These are phyloP conservation scores for Nowickia ferox DNA, from an alignment of 2,888 invertebrate genomes.

Conservation along the genomic window DNA sequence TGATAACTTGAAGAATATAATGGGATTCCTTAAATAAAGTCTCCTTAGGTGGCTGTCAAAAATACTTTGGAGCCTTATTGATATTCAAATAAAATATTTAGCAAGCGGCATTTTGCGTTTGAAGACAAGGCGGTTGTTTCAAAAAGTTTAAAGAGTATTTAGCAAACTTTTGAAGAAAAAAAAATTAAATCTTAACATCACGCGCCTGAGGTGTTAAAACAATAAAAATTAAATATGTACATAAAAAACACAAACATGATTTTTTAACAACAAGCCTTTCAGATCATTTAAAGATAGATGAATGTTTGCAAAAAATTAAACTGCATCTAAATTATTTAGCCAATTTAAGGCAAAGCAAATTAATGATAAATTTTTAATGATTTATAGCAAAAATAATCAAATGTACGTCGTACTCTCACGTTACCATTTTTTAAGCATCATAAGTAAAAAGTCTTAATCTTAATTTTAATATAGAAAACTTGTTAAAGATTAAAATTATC, in stretches of 20 bases:
- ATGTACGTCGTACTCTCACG: too few species aligned
- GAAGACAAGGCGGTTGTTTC: conserved; percentile 63
- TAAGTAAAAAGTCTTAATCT: too few species aligned
- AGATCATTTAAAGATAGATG: conserved; percentile 38
- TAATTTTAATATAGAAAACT: neutral
- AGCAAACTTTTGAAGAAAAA: conserved; percentile 45
- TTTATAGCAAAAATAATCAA: conserved; percentile 42
- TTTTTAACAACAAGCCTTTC: conserved; percentile 1
- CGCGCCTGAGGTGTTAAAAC: conserved; percentile 80
- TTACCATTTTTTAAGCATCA: too few species aligned
- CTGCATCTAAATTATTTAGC: conserved; percentile 65
- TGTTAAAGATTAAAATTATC: conserved; percentile 12
- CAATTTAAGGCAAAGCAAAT: conserved; percentile 77
- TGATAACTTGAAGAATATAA: conserved; percentile 3
- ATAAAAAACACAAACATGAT: conserved; percentile 1
- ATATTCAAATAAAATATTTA: conserved; percentile 78
- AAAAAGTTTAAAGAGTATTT: conserved; percentile 30
- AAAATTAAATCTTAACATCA: conserved; percentile 62
- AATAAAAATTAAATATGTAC: conserved; percentile 14
- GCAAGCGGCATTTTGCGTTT: conserved; percentile 65
- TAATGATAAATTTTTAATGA: conserved; percentile 74
- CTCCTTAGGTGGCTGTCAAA: conserved; percentile 64
- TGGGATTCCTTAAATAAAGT: conserved; percentile 24
- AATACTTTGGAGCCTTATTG: conserved; percentile 75
- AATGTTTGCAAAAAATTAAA: neutral